Evolutionary conservation across 2,888 invertebrate genomes (phyloP).

Genomic region (Belgica antarctica): DNA sequence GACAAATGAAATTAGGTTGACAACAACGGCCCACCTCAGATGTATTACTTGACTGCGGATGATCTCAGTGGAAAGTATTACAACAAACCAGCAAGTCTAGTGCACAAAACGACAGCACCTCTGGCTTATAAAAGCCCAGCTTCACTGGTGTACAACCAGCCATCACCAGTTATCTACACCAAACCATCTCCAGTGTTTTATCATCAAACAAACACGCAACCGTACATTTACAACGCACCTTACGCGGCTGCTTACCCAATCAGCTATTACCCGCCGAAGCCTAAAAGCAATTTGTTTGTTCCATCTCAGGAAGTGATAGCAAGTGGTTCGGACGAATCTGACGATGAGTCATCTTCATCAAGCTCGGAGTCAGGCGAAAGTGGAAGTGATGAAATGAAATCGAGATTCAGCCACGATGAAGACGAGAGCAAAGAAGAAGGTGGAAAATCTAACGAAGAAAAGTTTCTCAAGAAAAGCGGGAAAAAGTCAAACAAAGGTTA

Average conservation of each 20-base stretch:
- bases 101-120: no score
- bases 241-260: neutral
- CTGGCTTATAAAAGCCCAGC: neutral
- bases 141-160: no score
- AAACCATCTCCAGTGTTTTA: no score
- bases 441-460: slow-evolving; percentile 49
- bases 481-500: slow-evolving; percentile 51
- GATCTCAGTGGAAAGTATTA: neutral
- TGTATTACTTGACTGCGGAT: slow-evolving; percentile 45
- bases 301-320: no score
- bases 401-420: neutral
- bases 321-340: neutral
- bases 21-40: slow-evolving; percentile 47
- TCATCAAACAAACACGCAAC: neutral
- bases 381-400: neutral
- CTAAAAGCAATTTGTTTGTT: no score
- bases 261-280: neutral
- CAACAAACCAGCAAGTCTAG: no score
- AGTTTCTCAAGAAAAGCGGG: slow-evolving; percentile 49
- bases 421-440: slow-evolving; percentile 47
- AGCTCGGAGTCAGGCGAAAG: neutral
- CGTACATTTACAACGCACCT: neutral
- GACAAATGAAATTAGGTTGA: no score
- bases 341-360: neutral
- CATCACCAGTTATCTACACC: no score